A percentile compares a stretch with the other conserved stretches of the same genome.
Evolutionary conservation across 2,113 vertebrate genomes (phyloP).

Genomic region (Gnathonemus longibarbis): DNA sequence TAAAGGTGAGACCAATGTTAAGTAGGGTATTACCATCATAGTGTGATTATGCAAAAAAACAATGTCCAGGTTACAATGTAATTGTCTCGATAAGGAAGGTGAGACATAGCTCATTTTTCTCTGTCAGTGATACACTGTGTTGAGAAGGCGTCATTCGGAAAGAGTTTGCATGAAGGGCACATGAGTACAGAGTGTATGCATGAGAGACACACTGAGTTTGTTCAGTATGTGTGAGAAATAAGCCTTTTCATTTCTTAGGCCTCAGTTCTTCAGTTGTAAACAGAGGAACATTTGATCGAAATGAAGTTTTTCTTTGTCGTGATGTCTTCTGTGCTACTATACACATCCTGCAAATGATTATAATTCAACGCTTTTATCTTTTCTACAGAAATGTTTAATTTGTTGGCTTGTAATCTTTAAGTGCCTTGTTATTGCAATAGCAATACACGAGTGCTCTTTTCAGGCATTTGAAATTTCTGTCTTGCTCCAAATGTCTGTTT

Average conservation of each 20-base stretch:
- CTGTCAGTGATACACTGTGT: neutral
- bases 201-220: neutral
- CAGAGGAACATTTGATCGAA: neutral
- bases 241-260: neutral
- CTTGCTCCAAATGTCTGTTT: neutral
- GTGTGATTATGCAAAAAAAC: neutral
- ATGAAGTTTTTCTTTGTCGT: neutral
- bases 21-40: neutral
- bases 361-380: neutral
- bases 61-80: neutral
- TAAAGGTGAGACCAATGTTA: constrained; percentile 7
- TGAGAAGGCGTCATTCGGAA: neutral
- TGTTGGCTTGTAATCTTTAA: neutral
- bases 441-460: neutral
- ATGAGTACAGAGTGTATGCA: neutral
- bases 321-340: neutral
- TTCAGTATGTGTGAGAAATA: neutral
- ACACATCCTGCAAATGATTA: neutral
- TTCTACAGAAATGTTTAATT: neutral
- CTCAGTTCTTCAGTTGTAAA: neutral
- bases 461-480: neutral
- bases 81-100: neutral
- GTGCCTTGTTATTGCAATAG: neutral
- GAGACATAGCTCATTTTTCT: neutral
- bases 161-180: neutral